Evolutionary conservation across 2,888 invertebrate genomes (phyloP).

Genomic region (Iphiclides podalirius): DNA sequence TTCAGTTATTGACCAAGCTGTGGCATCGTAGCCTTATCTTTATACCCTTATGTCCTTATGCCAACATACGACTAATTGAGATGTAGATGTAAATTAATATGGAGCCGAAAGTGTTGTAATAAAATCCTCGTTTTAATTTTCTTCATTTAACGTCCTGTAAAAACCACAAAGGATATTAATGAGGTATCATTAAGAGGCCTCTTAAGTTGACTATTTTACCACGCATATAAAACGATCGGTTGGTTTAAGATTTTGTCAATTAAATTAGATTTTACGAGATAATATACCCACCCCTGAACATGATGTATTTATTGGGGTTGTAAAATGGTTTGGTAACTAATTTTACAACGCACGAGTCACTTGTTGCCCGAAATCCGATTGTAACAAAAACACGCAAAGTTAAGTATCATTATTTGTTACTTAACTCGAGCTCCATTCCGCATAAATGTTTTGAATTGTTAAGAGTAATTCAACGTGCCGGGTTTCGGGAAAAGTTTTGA

Average conservation of each 20-base stretch:
- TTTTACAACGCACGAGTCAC: constrained; percentile 24
- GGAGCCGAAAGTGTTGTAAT: neutral
- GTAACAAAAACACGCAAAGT: constrained; percentile 21
- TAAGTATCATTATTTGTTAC: constrained; percentile 47
- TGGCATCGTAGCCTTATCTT: too few species aligned
- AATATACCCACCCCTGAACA: constrained; percentile 44
- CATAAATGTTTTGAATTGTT: constrained; percentile 45
- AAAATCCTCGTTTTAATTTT: constrained; percentile 11
- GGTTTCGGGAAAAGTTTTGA: constrained; percentile 53
- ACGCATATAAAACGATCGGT: constrained; percentile 50
- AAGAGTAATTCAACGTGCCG: constrained; percentile 39
- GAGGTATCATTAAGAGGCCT: constrained; percentile 51
- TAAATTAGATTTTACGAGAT: constrained; percentile 44
- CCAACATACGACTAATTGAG: constrained; percentile 14
- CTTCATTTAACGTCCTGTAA: constrained; percentile 35
- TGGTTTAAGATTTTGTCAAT: constrained; percentile 60
- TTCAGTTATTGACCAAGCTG: too few species aligned
- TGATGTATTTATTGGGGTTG: constrained; percentile 51
- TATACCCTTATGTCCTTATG: too few species aligned
- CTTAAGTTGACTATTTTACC: constrained; percentile 62
- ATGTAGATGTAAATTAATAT: neutral
- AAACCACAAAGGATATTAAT: constrained; percentile 50
- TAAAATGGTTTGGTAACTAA: constrained; percentile 36
- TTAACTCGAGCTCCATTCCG: neutral
- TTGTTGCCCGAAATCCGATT: too few species aligned